A percentile compares a stretch with the other conserved stretches of the same genome.
These are phyloP conservation scores for Prietella phreatophila DNA, from an alignment of 2,113 vertebrate genomes.

Conservation along the genomic window DNA sequence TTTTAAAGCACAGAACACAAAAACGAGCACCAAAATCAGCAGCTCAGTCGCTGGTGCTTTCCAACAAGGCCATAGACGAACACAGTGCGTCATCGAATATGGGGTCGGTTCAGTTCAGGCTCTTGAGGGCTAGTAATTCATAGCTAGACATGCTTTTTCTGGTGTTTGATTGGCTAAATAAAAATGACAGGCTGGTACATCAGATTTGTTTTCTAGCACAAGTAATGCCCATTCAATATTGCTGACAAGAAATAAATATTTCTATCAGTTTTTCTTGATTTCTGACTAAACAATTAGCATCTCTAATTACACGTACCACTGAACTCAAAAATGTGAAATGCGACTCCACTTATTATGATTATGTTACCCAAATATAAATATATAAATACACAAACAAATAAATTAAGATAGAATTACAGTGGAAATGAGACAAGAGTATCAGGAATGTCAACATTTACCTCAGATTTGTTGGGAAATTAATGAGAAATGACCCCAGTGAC, in stretches of 20 bases:
- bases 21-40: neutral
- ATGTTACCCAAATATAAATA: neutral
- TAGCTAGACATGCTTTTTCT: neutral
- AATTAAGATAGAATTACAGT: neutral
- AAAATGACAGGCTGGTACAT: neutral
- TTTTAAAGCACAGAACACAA: slow-evolving; percentile 3
- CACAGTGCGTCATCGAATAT: neutral
- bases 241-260: neutral
- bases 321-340: neutral
- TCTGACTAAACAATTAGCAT: neutral
- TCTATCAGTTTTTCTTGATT: neutral
- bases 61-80: neutral
- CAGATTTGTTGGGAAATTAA: neutral
- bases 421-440: neutral
- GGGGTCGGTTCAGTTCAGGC: neutral
- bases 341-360: neutral
- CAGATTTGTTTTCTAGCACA: neutral
- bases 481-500: neutral
- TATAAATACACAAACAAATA: neutral
- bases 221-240: neutral
- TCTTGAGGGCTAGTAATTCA: neutral
- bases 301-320: neutral
- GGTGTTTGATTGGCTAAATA: neutral
- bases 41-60: neutral
- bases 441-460: neutral